Evolutionary conservation across 2,797 vertebrate species (phyloP).

Genomic region (Antennarius maculatus): DNA sequence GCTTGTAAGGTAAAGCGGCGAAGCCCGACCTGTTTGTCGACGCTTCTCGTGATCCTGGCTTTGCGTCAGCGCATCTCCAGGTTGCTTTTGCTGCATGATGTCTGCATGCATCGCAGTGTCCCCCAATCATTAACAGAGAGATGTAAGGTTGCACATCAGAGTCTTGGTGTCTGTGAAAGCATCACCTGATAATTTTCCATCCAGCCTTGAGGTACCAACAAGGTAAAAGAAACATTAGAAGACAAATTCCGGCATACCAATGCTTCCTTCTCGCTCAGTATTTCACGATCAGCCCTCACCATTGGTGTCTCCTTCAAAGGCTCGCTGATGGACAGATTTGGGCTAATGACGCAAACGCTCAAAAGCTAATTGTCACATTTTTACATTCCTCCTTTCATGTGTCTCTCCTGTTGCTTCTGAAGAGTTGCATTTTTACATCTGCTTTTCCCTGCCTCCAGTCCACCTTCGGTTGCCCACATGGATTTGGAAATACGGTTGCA

Average conservation of each 20-base stretch:
- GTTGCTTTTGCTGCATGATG: constrained; percentile 17
- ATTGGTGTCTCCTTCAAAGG: constrained; percentile 46
- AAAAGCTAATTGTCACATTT: constrained; percentile 28
- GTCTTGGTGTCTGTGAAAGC: not conserved
- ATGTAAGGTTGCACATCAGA: constrained; percentile 17
- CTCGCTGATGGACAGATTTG: constrained; percentile 35
- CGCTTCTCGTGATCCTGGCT: constrained; percentile 22
- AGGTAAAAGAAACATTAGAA: constrained; percentile 12
- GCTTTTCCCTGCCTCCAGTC: not conserved
- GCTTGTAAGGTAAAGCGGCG: constrained; percentile 19
- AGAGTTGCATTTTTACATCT: constrained; percentile 5
- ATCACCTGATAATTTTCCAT: not conserved
- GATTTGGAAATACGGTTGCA: constrained; percentile 5
- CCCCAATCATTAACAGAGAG: constrained; percentile 40
- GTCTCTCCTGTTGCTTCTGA: constrained; percentile 23
- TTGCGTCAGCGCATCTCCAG: constrained; percentile 17
- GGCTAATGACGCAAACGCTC: constrained; percentile 29
- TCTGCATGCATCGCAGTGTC: constrained; percentile 9
- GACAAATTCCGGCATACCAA: not conserved
- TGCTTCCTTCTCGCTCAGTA: constrained; percentile 12
- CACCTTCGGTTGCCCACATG: constrained; percentile 39
- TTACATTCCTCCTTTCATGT: not conserved
- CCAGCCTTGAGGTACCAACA: not conserved
- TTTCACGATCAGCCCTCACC: constrained; percentile 2
- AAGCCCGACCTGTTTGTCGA: constrained; percentile 14